Base-by-base conservation (phyloP, 1,140 invertebrate genomes). In the Aphis gossypii region DNA sequence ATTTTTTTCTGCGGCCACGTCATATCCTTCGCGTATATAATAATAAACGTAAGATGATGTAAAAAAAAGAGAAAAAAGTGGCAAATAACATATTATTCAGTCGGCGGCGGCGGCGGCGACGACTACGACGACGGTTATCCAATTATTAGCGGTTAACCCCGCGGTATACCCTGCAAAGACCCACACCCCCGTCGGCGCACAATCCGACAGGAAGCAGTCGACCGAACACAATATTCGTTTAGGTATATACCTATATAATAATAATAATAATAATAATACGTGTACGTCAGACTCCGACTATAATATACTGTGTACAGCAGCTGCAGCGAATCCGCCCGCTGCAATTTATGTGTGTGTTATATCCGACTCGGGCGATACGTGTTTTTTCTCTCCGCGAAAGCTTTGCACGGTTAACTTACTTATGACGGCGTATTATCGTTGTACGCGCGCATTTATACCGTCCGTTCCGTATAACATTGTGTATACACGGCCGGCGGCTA, bases 361-460 rank as follows among this genome's bases (percentile, higher is more conserved):
- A 44, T 46, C 14, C 76, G 60, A 68, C 23, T 41, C 56, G 60
- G 8, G n/a, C 14, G 30, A 91, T 76, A 68, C 54, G 54, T 91
- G 41, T 68, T 91, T 91, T 91, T 91, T 91, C 38, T 82, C 23
- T 30, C 38, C 60, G 90, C 60, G n/a, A 92, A 92, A 92, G 90
- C 90, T 92, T 92, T 92, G 90, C 90, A 92, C 90, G 90, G 90
- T 76, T 92, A 92, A 92, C 90, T 92, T 92, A 48, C 90, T 92
- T 92, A 92, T 4, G 25, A 23, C 41, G 86, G 21, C 56, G n/a
- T 41, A 83, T 83, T 83, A 83, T 83, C 21, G 38, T 83, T 83
- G 82, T 83, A 23, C 82, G 60, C 11, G 35, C 18, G 48, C 18
- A 20, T 51, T 51, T 51, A 51, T 51, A 51, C 48, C 38, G 38